Evolutionary conservation across 2,797 vertebrate species (phyloP), one percentile per base, ranked within the genome.

Genomic region (Buphagus erythrorhynchus): DNA sequence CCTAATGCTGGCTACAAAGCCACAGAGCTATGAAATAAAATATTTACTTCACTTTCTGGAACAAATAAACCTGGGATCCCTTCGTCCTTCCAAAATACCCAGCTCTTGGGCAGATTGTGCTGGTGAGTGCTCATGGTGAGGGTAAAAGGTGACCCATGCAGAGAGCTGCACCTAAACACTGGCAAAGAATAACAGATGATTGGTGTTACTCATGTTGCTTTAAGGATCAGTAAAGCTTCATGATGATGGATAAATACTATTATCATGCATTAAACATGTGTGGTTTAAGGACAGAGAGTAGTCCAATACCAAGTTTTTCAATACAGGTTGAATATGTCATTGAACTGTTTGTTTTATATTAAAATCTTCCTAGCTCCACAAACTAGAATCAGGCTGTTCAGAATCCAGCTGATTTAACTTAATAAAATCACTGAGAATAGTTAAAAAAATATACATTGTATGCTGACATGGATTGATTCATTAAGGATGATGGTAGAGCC

Each of bases 161-260:
- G 75, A 33, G 51, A 67, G 35, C 28, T 58, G 54, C 5, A 8
- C 22, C 83, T 69, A 43, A 71, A 16, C 17, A 31, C 29, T 7
- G 13, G 11, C 45, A 72, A 76, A 77, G 51, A 86, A 57, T 45
- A 91, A 86, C 42, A 85, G 77, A 59, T 66, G 67, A 90, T 88
- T 0, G 0, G 29, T 91, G 81, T 82, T 58, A 57, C 52, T 55
- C 25, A 15, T 49, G 42, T 36, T 36, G 22, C n/a, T 80, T 94
- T 95, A 91, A 96, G 87, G 68, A 79, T 45, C 36, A 71, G 49
- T 82, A 95, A 96, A 94, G 63, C 43, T 94, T 75, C 11, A 66
- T 16, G 9, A 35, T 72, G 75, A 71, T 54, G 58, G 95, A 93
- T 88, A 96, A 95, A 78, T 49, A 26, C 80, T 86, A 69, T 68